Conservation (phyloP, 2,888 invertebrate species). For the Rhodophaea formosa region DNA sequence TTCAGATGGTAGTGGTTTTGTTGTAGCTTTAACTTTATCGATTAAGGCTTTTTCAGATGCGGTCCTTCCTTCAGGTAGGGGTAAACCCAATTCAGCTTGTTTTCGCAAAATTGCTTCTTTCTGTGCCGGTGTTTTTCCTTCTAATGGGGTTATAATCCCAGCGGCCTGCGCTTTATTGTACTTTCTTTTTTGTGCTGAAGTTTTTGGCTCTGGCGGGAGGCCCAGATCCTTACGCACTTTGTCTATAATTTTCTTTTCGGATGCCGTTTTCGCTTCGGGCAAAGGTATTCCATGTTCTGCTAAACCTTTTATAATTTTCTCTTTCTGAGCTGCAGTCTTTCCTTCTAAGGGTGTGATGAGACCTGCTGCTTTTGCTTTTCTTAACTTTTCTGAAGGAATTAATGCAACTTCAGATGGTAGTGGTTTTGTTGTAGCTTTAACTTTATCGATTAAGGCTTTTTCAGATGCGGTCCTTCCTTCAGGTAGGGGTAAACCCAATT, state of each 20-base stretch:
- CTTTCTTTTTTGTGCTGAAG: conserved; percentile 27
- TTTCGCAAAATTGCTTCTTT: conserved; percentile 32
- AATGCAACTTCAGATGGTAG: background rate
- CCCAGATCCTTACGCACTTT: conserved; percentile 26
- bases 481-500: conserved; percentile 32
- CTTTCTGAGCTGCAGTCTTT: conserved; percentile 35
- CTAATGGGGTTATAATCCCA: conserved; percentile 30
- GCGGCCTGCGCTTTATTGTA: conserved; percentile 28
- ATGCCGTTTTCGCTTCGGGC: conserved; percentile 38
- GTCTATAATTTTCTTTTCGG: conserved; percentile 35
- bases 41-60: conserved; percentile 34
- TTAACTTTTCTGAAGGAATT: conserved; percentile 19
- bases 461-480: conserved; percentile 37
- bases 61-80: conserved; percentile 32
- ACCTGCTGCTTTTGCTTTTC: conserved; percentile 31
- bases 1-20: background rate
- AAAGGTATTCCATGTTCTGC: conserved; percentile 33
- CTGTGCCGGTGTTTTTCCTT: conserved; percentile 31
- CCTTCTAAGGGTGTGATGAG: conserved; percentile 40
- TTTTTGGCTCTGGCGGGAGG: conserved; percentile 26
- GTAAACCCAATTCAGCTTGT: conserved; percentile 27
- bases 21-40: conserved; percentile 25
- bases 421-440: conserved; percentile 15
- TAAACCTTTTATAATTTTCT: conserved; percentile 34
- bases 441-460: conserved; percentile 32